Base-by-base conservation (phyloP, 2,888 invertebrate species). In the Nomada goodeniana region DNA sequence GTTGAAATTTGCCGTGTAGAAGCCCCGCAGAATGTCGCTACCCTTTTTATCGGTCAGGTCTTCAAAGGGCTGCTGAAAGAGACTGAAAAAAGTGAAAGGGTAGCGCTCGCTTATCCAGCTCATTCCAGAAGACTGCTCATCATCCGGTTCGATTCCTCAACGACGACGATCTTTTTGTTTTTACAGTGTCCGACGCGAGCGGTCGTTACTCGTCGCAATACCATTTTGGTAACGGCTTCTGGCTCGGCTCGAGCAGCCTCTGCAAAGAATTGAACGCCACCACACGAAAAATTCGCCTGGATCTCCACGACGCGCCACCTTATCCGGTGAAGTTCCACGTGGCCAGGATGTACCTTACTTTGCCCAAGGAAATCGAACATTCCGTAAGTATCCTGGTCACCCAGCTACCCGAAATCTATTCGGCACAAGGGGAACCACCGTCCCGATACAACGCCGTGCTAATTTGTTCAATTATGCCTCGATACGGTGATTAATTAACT, bases 141-240 rank as follows among this genome's bases (percentile, higher is more conserved):
- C 36, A 73, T 80, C 72, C 68, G 61, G 64, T 69, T 29, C 42
- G 42, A 72, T 44, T 55, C 29, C 15, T 81, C 55, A n/a, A 26
- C 20, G 29, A n/a, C 53, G 2, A n/a, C 70, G 64, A 65, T 20
- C 52, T 60, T 94, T 15, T 26, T 23, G 26, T 1, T n/a, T 76
- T 94, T 94, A 36, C 94, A 97, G 97, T 97, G 93, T 96, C 95
- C 90, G 97, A 97, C 92, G 96, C 97, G 0, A 97, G 97, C 10
- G 97, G 97, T 59, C 96, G 96, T 86, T 97, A 97, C 94, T 96
- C 96, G 18, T 96, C 96, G 13, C 96, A 96, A 91, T 95, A 97
- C 88, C 95, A 97, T 89, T 97, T 97, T 90, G 97, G 97, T 23
- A 97, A 97, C 92, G 96, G 97, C 92, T 97, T 96, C 94, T 97